Percentiles rank a stretch among this genome's conserved stretches.
These are phyloP conservation scores for Smittia sp. DNA, from an alignment of 2,888 invertebrate species.

Conservation along the genomic window DNA sequence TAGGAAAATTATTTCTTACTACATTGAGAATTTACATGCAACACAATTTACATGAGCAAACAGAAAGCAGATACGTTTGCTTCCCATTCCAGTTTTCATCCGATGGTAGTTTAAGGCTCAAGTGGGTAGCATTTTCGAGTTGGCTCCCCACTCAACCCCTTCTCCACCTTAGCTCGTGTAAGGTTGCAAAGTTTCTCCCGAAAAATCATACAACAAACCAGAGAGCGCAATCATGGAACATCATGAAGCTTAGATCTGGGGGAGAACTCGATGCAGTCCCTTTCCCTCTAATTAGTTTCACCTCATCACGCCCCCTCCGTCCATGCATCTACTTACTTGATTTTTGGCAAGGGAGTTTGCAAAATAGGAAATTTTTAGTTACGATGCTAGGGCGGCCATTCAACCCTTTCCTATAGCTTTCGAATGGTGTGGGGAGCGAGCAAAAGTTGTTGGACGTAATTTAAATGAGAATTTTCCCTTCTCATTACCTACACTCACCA, in stretches of 20 bases:
- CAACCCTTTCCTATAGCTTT: background rate
- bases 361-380: slow-evolving; percentile 1
- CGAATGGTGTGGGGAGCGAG: background rate
- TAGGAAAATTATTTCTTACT: too few relatives aligned
- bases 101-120: background rate
- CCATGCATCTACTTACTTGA: background rate
- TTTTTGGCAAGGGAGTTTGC: background rate
- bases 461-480: slow-evolving; percentile 5
- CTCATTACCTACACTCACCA: slow-evolving; percentile 1
- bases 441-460: background rate
- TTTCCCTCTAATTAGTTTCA: slow-evolving; percentile 6
- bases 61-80: too few relatives aligned
- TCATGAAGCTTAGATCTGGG: background rate
- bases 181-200: background rate
- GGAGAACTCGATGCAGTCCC: background rate
- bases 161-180: background rate
- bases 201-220: slow-evolving; percentile 8
- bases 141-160: background rate
- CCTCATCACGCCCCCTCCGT: background rate
- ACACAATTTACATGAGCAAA: too few relatives aligned
- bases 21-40: too few relatives aligned
- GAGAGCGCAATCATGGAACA: background rate
- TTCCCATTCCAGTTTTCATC: background rate
- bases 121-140: background rate
- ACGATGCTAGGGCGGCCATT: background rate